Evolutionary conservation across 2,888 invertebrate genomes (phyloP).

Genomic region (Geophilus truncorum): DNA sequence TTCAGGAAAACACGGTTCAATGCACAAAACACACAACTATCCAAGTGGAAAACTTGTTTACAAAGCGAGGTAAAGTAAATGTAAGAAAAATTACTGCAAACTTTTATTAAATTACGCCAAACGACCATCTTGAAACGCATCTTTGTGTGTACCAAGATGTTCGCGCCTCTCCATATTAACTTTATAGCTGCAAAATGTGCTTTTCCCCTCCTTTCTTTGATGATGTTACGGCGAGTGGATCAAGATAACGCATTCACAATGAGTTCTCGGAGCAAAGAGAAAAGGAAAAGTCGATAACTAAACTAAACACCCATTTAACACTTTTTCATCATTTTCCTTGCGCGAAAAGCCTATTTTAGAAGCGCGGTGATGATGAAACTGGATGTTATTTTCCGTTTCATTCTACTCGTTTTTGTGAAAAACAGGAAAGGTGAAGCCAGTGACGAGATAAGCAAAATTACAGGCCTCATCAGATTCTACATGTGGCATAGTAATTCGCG

Average conservation of each 20-base stretch:
- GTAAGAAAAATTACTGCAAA: background rate
- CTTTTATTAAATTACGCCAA: background rate
- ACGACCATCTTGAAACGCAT: background rate
- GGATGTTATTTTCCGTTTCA: background rate
- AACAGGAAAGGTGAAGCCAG: background rate
- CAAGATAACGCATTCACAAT: background rate
- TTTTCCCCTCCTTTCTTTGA: background rate
- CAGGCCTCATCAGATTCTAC: slow-evolving; percentile 21
- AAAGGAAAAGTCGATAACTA: background rate
- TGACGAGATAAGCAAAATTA: slow-evolving; percentile 11
- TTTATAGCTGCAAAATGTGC: background rate
- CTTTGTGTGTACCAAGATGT: background rate
- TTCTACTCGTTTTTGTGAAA: background rate
- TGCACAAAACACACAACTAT: background rate
- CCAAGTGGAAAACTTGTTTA: background rate
- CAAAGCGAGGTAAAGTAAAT: background rate
- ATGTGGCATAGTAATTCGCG: background rate
- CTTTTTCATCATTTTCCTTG: slow-evolving; percentile 9
- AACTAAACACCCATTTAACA: background rate
- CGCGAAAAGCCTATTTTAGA: background rate
- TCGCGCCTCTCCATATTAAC: background rate
- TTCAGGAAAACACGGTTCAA: background rate
- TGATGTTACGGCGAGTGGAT: background rate
- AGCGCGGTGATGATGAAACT: background rate
- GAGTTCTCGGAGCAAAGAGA: background rate